Evolutionary conservation across 2,113 vertebrate species (phyloP), one percentile per base, ranked within the genome.

Genomic region (Salvelinus fontinalis): DNA sequence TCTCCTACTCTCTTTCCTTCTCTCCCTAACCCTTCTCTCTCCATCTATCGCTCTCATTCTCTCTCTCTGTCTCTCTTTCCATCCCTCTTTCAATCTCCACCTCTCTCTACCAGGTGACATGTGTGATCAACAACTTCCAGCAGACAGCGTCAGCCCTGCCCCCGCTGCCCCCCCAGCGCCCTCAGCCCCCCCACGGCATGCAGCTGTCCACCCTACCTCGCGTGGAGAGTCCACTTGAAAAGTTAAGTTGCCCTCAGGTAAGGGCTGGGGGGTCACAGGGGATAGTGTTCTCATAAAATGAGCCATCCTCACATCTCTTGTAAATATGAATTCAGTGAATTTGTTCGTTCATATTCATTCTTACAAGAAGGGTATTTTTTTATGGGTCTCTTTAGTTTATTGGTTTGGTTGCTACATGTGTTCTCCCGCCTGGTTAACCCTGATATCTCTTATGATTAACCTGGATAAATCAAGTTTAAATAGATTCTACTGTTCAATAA

Each of bases 231-330:
- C 94, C 95, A 94, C 94, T 96, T 74, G 95, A 97, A 95, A 97
- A 97, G 94, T 95, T 97, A 95, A 96, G 95, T 95, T 93, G 94
- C 79, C 89, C 92, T 90, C 95, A 97, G 95, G 95, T 97, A 95
- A 96, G 95, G 91, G 93, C 89, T 67, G 85, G 71, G 80, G 73
- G 59, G 74, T 71, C 1, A 7, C 7, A 24, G 16, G 5, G 14
- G 16, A 24, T 26, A 20, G 16, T 70, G 39, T 39, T 39, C 39
- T 39, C 39, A 39, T 39, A 39, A 39, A 39, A 39, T 44, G 65
- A 29, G 65, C 12, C 24, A 11, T 62, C 59, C 18, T 54, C 51
- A 54, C 16, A 54, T 54, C 22, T 44, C 39, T 44, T 44, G 39
- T 44, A 44, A 44, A 44, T 44, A 44, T 34, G 34, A 34, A 34